Conservation (phyloP, 2,888 invertebrate species). For the Drosophila hamatofila region DNA sequence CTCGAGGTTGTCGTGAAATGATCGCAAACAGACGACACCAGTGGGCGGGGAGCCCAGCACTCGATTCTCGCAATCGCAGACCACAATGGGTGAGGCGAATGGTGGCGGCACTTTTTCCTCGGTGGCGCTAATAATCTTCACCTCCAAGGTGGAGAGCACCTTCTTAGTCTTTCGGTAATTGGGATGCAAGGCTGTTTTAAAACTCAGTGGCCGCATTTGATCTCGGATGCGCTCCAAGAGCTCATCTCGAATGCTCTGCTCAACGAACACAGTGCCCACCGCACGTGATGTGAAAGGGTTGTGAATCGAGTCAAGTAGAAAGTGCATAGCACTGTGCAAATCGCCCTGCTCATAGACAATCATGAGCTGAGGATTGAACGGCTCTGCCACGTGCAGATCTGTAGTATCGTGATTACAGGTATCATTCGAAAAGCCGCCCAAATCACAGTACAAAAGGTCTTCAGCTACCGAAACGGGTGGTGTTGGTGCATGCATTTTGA, state of each 20-base stretch:
- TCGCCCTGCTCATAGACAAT: conserved; percentile 53
- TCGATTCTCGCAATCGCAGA: conserved; percentile 21
- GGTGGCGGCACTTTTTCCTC: background rate
- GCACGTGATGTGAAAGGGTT: conserved; percentile 43
- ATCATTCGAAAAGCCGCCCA: background rate
- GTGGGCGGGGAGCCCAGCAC: conserved; percentile 27
- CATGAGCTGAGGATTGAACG: conserved; percentile 51
- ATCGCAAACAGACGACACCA: conserved; percentile 49
- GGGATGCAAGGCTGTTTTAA: conserved; percentile 3
- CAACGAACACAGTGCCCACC: conserved; percentile 49
- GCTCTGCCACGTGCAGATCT: fast-evolving
- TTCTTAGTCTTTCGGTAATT: conserved; percentile 16
- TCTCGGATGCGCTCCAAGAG: conserved; percentile 32
- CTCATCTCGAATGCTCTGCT: conserved; percentile 38
- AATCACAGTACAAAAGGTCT: fast-evolving
- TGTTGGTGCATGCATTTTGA: conserved; percentile 9
- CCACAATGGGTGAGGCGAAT: conserved; percentile 29
- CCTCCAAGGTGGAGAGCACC: background rate
- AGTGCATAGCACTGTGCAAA: conserved; percentile 53
- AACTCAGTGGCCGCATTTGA: conserved; percentile 18
- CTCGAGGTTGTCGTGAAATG: conserved; percentile 36
- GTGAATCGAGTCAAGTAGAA: conserved; percentile 36
- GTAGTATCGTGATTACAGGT: fast-evolving
- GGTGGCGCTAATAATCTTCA: conserved; percentile 8
- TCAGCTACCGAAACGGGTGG: conserved; percentile 15